Conservation (phyloP, 2,888 invertebrate genomes). For the Argyresthia goedartella region DNA sequence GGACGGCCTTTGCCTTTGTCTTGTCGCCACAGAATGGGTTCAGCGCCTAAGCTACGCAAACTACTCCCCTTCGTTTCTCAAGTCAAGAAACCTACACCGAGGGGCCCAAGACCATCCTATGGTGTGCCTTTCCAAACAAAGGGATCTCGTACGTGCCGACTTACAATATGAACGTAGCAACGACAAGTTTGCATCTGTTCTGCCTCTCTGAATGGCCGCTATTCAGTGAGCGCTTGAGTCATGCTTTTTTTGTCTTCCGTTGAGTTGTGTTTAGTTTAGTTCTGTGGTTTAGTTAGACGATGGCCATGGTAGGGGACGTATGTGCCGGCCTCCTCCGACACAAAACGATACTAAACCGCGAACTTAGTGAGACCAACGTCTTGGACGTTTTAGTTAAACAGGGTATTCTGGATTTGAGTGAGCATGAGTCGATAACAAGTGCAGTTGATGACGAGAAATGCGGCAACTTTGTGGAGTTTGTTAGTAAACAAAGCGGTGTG, state of each 20-base stretch:
- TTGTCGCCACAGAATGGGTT: too few species aligned
- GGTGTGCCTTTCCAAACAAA: background rate
- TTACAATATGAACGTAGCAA: background rate
- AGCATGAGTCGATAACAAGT: constrained; percentile 68
- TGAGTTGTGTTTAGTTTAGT: background rate
- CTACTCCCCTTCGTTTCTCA: background rate
- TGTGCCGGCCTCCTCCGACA: constrained; percentile 74
- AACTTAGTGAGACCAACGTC: constrained; percentile 73
- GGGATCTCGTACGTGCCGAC: background rate
- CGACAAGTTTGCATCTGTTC: constrained; percentile 24
- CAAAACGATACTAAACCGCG: constrained; percentile 72
- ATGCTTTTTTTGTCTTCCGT: constrained; percentile 17
- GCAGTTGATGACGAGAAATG: constrained; percentile 66
- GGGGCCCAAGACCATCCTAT: background rate
- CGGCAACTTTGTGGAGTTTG: constrained; percentile 71
- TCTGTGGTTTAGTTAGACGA: constrained; percentile 44
- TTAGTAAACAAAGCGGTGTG: constrained; percentile 72
- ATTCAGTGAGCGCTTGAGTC: constrained; percentile 17
- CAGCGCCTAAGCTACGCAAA: background rate
- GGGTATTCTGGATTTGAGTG: constrained; percentile 72
- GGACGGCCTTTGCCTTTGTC: too few species aligned
- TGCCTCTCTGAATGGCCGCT: constrained; percentile 22
- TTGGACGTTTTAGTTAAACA: constrained; percentile 75
- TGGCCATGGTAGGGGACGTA: constrained; percentile 67
- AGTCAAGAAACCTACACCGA: background rate